Evolutionary conservation across 2,113 vertebrate species (phyloP), one percentile per base, ranked within the genome.

Genomic region (Ictalurus punctatus): DNA sequence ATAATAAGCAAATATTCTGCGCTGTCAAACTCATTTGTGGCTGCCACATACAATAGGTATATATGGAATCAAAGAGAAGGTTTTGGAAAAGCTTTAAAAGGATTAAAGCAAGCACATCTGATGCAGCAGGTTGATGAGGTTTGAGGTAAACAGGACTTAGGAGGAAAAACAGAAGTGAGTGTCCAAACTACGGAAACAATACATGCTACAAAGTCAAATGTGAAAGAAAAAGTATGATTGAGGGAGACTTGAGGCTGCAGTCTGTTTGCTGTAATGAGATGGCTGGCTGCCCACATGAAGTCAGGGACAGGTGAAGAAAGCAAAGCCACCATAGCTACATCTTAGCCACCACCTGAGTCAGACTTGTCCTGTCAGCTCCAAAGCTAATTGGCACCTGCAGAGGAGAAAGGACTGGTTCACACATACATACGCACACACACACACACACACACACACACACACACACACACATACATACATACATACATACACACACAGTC

Each of bases 351-450:
- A 87, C 83, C 54, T 37, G 90, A 90, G 91, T 92, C 78, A 3
- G 90, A 91, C 92, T 93, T 91, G 27, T 90, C 91, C 92, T 93
- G 93, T 93, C 93, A 93, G 93, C 92, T 94, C 91, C 61, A 73
- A 85, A 94, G 91, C 93, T 95, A 95, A 95, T 95, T 95, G 94
- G 95, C 91, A 92, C 89, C 80, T 92, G 92, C 91, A 93, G 90
- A 92, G 90, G 92, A 92, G 92, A 84, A 71, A 91, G 90, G 88
- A 92, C 92, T 91, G 89, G 73, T 85, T 86, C 81, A 84, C 82
- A 59, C 80, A 56, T 80, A 85, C 84, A 86, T 91, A 88, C 87
- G 90, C 58, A 67, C 78, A 52, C 79, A 78, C 80, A 91, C 85
- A 85, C 83, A 76, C 65, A 65, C 76, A 86, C 85, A 84, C 71